Base-by-base conservation (phyloP, 2,888 invertebrate species). In the Mythimna pallens region DNA sequence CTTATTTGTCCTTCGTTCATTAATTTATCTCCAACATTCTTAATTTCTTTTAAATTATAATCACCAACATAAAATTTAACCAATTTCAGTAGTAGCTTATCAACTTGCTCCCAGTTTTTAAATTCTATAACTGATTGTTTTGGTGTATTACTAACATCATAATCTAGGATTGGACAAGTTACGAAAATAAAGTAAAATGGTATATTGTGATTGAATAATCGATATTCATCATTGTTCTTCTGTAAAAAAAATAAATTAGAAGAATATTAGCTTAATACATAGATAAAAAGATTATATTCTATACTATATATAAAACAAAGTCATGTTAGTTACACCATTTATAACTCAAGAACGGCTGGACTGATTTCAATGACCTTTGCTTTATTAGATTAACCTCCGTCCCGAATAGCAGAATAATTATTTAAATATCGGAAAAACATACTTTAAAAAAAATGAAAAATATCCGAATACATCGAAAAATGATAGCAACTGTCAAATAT, bases 151-250 rank as follows among this genome's bases (percentile, higher is more conserved):
- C 91, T 94, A 1, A 97, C 90, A 82, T 97, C 97, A 91, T 97
- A 97, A 79, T 96, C 96, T 80, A 90, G 89, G 62, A 94, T 91
- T 0, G 97, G 97, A 82, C 97, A 97, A 63, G 92, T 92, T 68
- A 97, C 91, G 83, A 97, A 96, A 57, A 97, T 83, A 70, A 97
- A 92, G 89, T 96, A 97, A 83, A 97, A 94, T 72, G 94, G 94
- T 63, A 89, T 76, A 57, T 85, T 85, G 47, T 84, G 87, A 65
- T 82, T 85, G 17, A 77, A 78, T 69, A 85, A 58, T 52, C 8
- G 30, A 66, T 81, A 43, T 54, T 84, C 79, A 36, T 88, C 87
- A 73, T 83, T 74, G 78, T 76, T 68, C 22, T 82, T 84, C 91
- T 92, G 87, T 43, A 87, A 89, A 43, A 89, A 43, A 57, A 58